Base-by-base conservation (phyloP, 2,113 vertebrate species). In the Perccottus glenii region DNA sequence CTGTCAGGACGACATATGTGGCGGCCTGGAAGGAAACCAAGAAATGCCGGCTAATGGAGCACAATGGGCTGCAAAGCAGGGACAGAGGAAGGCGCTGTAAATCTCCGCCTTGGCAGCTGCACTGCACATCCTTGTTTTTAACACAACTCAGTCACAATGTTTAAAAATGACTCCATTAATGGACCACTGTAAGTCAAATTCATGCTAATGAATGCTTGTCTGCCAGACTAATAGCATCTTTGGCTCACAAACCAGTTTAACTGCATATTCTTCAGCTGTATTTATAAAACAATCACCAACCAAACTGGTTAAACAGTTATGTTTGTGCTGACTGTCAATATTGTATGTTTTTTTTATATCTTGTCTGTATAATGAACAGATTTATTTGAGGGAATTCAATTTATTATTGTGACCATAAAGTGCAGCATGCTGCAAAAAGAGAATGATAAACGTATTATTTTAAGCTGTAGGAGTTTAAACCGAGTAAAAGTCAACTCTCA, bases 1-100 rank as follows among this genome's bases (percentile, higher is more conserved):
- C n/a, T n/a, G n/a, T n/a, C n/a, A n/a, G n/a, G n/a, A n/a, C 10
- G 2, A 61, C 75, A 83, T 48, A 46, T 86, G 79, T 47, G 60
- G 58, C 45, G 5, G 33, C 11, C 11, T 58, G 69, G 77, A 82
- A 50, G 43, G 16, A 40, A 64, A 70, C 60, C 60, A 75, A 55
- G 33, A 36, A 67, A 61, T 49, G 12, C 33, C 11, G 46, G 38
- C 43, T 33, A 49, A 43, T 38, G 11, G 36, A 48, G 16, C 7
- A 11, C 38, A 66, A 8, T 15, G 10, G 10, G n/a, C 77, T 51
- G 38, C 56, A 40, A 6, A 65, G 46, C 56, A 40, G 14, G 59
- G 58, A n/a, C 58, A 67, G 64, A 77, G 67, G 48, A 64, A 61
- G 60, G 70, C 10, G 11, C 38, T 44, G 16, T 9, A 1, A 69